Evolutionary conservation across 2,888 invertebrate species (phyloP).

Genomic region (Notodonta dromedarius): DNA sequence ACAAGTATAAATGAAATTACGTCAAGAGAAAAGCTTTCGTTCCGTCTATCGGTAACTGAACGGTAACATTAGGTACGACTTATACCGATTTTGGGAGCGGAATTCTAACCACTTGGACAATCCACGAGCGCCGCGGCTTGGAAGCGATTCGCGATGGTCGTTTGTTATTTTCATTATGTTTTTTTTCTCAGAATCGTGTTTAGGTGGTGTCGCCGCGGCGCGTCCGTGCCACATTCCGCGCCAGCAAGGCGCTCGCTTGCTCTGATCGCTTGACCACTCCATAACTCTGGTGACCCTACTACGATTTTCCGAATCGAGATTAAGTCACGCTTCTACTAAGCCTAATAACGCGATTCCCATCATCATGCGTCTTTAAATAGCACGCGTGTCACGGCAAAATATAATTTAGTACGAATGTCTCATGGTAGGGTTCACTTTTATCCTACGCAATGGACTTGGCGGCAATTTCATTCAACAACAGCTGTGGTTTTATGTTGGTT

Average conservation of each 20-base stretch:
- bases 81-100: conserved; percentile 21
- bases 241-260: conserved; percentile 66
- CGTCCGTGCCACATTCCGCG: conserved; percentile 76
- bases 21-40: not conserved
- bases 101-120: conserved; percentile 30
- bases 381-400: conserved; percentile 15
- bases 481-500: conserved; percentile 33
- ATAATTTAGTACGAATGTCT: not conserved
- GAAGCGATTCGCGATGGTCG: conserved; percentile 44
- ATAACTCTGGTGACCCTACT: conserved; percentile 54
- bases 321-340: conserved; percentile 20
- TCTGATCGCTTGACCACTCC: conserved; percentile 65
- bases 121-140: conserved; percentile 30
- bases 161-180: conserved; percentile 56
- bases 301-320: conserved; percentile 22
- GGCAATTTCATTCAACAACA: conserved; percentile 25
- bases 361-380: not conserved
- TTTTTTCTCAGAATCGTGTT: conserved; percentile 67
- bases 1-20: not conserved
- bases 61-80: conserved; percentile 7
- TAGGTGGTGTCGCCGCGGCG: conserved; percentile 62
- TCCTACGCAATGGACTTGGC: conserved; percentile 1
- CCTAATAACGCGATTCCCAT: not conserved
- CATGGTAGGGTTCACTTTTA: not conserved
- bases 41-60: conserved; percentile 1